A percentile compares a stretch with the other conserved stretches of the same genome.
These are phyloP conservation scores for Pogonus chalceus DNA, from an alignment of 1,140 invertebrate species.

Conservation along the genomic window DNA sequence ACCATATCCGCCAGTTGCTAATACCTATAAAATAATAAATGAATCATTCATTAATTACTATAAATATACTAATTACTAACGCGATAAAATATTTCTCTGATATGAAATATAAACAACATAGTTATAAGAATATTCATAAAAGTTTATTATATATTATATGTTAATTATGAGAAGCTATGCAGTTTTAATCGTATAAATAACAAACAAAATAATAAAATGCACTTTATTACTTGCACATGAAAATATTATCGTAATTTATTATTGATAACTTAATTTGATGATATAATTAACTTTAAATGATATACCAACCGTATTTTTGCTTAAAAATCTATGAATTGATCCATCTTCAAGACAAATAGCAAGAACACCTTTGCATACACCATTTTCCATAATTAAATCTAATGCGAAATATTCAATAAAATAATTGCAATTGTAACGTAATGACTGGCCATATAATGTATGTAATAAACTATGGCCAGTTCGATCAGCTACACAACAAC, in stretches of 20 bases:
- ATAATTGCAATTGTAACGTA: slow-evolving; percentile 96
- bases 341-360: slow-evolving; percentile 97
- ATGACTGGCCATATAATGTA: slow-evolving; percentile 93
- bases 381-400: slow-evolving; percentile 93
- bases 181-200: too few species aligned
- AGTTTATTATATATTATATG: too few species aligned
- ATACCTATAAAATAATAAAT: slow-evolving; percentile 27
- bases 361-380: slow-evolving; percentile 86
- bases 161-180: too few species aligned
- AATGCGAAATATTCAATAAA: slow-evolving; percentile 98
- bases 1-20: slow-evolving; percentile 54
- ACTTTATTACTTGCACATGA: too few species aligned
- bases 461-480: slow-evolving; percentile 97
- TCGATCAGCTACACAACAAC: slow-evolving; percentile 72
- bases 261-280: too few species aligned
- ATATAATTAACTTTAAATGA: too few species aligned
- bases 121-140: too few species aligned
- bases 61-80: too few species aligned
- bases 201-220: too few species aligned
- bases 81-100: not conserved
- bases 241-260: too few species aligned
- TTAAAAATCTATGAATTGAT: slow-evolving; percentile 78
- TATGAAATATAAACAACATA: too few species aligned
- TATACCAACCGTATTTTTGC: slow-evolving; percentile 57
- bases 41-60: not conserved